Percentiles rank a stretch among this genome's conserved stretches.
Evolutionary conservation across 2,113 vertebrate genomes (phyloP).

Genomic region (Pongo abelii): DNA sequence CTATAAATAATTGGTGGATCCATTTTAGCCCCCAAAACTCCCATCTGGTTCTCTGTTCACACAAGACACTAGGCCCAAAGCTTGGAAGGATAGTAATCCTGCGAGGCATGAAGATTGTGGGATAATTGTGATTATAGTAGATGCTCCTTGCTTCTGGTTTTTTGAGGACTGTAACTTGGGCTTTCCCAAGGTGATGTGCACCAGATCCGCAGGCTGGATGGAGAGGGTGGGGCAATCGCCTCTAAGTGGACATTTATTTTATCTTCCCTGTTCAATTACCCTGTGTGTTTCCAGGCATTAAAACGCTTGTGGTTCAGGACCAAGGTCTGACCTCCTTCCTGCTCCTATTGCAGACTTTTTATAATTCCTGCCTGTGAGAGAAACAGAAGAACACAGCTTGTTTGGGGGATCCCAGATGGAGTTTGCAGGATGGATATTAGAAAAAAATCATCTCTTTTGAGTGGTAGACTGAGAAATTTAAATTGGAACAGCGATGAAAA

Average conservation of each 20-base stretch:
- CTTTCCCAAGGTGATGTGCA: conserved; percentile 6
- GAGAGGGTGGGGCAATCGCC: background rate
- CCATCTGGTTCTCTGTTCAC: conserved; percentile 78
- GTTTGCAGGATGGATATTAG: conserved; percentile 75
- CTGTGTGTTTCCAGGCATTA: background rate
- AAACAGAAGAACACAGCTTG: conserved; percentile 73
- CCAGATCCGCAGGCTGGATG: background rate
- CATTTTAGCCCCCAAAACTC: conserved; percentile 79
- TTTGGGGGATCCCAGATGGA: conserved; percentile 78
- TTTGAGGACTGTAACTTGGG: conserved; percentile 7
- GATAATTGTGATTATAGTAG: conserved; percentile 51
- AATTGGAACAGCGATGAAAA: conserved; percentile 49
- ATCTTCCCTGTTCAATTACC: background rate
- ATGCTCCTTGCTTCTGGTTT: background rate
- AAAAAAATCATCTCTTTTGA: conserved; percentile 68
- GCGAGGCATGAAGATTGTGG: background rate
- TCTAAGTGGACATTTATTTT: background rate
- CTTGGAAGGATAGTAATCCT: conserved; percentile 66
- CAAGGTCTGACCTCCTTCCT: conserved; percentile 2
- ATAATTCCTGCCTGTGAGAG: conserved; percentile 46
- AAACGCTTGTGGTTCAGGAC: background rate
- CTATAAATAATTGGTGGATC: conserved; percentile 79
- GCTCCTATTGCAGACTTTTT: background rate
- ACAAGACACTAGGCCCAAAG: conserved; percentile 68
- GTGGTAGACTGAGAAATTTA: conserved; percentile 68